A percentile compares a stretch with the other conserved stretches of the same genome.
Evolutionary conservation across 2,888 invertebrate species (phyloP).

Genomic region (Platerodrilus igneus): DNA sequence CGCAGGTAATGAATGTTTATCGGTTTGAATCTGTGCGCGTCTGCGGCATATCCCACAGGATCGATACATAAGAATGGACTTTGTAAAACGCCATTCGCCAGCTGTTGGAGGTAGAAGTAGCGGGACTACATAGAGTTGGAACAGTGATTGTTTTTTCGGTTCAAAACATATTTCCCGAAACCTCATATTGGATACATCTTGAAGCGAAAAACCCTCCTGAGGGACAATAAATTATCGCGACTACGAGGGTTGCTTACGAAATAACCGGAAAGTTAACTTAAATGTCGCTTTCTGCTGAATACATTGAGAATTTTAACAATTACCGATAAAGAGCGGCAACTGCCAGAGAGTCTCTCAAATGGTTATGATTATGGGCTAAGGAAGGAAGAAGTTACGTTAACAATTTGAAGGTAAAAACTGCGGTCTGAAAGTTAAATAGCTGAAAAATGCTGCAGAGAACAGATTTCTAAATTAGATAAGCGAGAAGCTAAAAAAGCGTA

Average conservation of each 20-base stretch:
- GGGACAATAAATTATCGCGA: constrained; percentile 34
- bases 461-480: constrained; percentile 12
- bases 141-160: too few relatives aligned
- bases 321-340: constrained; percentile 25
- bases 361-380: constrained; percentile 21
- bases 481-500: constrained; percentile 10
- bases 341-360: constrained; percentile 15
- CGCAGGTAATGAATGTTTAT: constrained; percentile 48
- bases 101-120: too few relatives aligned
- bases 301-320: constrained; percentile 30
- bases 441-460: constrained; percentile 15
- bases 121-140: too few relatives aligned
- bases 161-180: too few relatives aligned
- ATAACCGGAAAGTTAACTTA: constrained; percentile 17
- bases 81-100: constrained; percentile 25
- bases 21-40: constrained; percentile 44
- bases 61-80: constrained; percentile 34
- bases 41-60: constrained; percentile 29
- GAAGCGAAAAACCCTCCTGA: constrained; percentile 28
- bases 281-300: constrained; percentile 22
- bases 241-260: constrained; percentile 27
- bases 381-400: constrained; percentile 22
- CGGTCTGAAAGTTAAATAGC: constrained; percentile 16
- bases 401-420: constrained; percentile 15
- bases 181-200: constrained; percentile 34